These are phyloP conservation scores for Cnemophilus loriae DNA, from an alignment of 2,113 vertebrate species.

Conservation along the genomic window DNA sequence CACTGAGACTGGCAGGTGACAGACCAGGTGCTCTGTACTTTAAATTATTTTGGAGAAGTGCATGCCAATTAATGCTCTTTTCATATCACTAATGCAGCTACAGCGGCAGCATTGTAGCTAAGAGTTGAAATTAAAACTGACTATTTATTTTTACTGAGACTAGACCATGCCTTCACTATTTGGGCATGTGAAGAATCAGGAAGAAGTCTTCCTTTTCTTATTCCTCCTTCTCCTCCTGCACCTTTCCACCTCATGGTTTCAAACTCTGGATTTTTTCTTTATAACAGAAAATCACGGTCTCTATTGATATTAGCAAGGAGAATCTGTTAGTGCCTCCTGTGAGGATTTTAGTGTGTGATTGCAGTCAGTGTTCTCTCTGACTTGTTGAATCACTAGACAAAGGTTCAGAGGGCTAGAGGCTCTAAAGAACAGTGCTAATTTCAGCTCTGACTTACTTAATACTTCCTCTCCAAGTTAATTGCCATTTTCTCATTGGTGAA, in stretches of 20 bases:
- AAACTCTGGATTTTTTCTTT: not conserved
- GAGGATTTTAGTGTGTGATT: not conserved
- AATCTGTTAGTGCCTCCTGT: not conserved
- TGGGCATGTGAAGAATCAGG: not conserved
- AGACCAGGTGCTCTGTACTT: not conserved
- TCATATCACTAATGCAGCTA: not conserved
- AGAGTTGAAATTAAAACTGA: not conserved
- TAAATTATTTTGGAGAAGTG: not conserved
- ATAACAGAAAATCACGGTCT: not conserved
- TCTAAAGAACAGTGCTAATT: not conserved
- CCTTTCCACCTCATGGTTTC: not conserved
- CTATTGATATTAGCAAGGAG: not conserved
- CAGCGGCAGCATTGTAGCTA: not conserved
- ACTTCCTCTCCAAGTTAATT: not conserved
- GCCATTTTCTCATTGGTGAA: not conserved
- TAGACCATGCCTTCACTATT: not conserved
- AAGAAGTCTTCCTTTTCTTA: not conserved
- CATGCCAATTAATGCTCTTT: not conserved
- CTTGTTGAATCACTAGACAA: not conserved
- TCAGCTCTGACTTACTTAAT: not conserved
- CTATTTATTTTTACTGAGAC: too few species aligned
- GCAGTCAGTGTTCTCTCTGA: not conserved
- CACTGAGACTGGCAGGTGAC: conserved; percentile 3
- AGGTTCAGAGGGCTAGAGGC: not conserved
- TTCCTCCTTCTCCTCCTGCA: not conserved